Percentiles rank a stretch among this genome's conserved stretches.
Conservation (phyloP, 2,888 invertebrate species). For the Timandra comae region DNA sequence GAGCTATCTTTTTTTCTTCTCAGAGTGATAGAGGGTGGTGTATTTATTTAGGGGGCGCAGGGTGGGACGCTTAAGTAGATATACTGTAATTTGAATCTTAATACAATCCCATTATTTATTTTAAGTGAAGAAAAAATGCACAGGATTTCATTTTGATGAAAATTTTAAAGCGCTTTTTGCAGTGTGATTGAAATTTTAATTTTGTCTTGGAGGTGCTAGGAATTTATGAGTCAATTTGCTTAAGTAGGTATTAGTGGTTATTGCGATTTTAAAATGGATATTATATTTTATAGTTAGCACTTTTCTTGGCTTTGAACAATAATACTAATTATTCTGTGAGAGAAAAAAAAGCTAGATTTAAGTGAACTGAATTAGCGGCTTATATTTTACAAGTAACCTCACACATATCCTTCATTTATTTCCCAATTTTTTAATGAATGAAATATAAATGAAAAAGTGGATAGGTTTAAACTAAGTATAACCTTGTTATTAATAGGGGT, state of each 20-base stretch:
- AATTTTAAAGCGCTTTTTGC: conserved; percentile 35
- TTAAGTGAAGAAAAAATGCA: conserved; percentile 55
- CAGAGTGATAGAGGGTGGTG: conserved; percentile 43
- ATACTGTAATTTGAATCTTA: conserved; percentile 67
- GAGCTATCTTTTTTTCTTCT: conserved; percentile 34
- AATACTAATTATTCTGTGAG: no score
- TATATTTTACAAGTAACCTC: no score
- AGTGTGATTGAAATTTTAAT: conserved; percentile 38
- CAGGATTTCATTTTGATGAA: conserved; percentile 41
- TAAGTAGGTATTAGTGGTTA: conserved; percentile 12
- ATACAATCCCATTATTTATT: conserved; percentile 66
- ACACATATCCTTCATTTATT: no score
- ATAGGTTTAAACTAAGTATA: no score
- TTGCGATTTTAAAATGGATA: no score
- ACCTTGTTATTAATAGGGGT: no score
- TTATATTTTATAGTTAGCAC: no score
- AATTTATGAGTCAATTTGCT: conserved; percentile 18
- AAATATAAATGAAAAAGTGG: no score
- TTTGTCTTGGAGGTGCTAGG: conserved; percentile 25
- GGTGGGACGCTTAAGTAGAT: conserved; percentile 51
- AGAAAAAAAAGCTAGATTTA: no score
- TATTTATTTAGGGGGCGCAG: conserved; percentile 47
- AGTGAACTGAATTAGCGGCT: no score
- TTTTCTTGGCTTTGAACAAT: no score
- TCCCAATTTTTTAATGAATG: no score